Percentiles rank a stretch among this genome's conserved stretches.
Evolutionary conservation across 2,888 invertebrate species (phyloP).

Genomic region (Philopedon plagiatum): DNA sequence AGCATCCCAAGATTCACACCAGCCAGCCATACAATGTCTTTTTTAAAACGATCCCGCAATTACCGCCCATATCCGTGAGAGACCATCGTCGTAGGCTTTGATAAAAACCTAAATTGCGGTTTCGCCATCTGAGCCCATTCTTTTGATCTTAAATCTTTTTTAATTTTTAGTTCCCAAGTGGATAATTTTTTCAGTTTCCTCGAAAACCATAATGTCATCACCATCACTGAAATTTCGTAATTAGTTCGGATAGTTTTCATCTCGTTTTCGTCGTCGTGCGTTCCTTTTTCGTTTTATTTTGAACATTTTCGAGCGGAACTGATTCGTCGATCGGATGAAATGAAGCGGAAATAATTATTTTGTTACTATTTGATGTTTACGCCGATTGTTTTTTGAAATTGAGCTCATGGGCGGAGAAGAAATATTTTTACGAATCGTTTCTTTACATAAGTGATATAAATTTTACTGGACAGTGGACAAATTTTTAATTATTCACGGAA

Average conservation of each 20-base stretch:
- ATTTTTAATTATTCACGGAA: no score
- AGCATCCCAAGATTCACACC: background rate
- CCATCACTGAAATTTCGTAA: constrained; percentile 24
- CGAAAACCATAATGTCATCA: constrained; percentile 40
- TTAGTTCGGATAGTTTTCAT: constrained; percentile 20
- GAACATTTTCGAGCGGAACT: constrained; percentile 25
- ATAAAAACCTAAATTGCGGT: constrained; percentile 33
- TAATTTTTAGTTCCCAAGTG: constrained; percentile 35
- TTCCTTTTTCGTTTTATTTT: constrained; percentile 16
- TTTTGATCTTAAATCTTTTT: constrained; percentile 38
- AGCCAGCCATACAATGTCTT: background rate
- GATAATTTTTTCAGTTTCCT: constrained; percentile 37
- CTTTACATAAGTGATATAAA: no score
- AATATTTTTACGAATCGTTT: no score
- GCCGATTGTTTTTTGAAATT: constrained; percentile 26
- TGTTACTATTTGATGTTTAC: constrained; percentile 40
- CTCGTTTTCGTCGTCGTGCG: constrained; percentile 7
- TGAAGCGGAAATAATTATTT: constrained; percentile 37
- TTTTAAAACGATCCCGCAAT: constrained; percentile 23
- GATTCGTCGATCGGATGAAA: constrained; percentile 37
- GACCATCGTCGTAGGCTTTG: background rate
- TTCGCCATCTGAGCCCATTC: constrained; percentile 16
- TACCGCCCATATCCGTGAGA: constrained; percentile 39
- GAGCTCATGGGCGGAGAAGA: constrained; percentile 8
- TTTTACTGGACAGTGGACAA: no score